Evolutionary conservation across 2,797 vertebrate genomes (phyloP).

Genomic region (Hydrocynus forskahlii): DNA sequence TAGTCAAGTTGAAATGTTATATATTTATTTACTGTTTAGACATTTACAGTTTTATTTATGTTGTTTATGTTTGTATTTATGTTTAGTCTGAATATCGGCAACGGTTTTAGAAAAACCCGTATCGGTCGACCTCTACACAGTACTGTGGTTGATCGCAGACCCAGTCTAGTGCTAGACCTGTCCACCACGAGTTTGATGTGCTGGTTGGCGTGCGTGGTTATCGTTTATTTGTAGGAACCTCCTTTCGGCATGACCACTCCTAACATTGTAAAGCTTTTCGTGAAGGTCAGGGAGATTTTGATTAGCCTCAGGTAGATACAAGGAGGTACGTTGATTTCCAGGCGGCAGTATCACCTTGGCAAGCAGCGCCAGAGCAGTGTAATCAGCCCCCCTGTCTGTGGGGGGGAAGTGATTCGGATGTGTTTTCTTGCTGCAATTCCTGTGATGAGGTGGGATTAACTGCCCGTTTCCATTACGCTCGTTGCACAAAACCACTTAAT

Average conservation of each 20-base stretch:
- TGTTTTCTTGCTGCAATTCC: background rate
- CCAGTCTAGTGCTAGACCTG: background rate
- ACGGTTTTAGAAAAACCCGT: background rate
- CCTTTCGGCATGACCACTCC: background rate
- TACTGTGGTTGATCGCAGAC: background rate
- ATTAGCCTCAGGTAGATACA: background rate
- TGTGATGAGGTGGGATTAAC: slow-evolving; percentile 1
- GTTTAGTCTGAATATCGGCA: too few species aligned
- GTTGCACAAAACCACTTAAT: background rate
- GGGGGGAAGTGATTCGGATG: background rate
- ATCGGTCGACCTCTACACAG: too few species aligned
- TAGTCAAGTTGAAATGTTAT: too few species aligned
- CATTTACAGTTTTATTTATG: too few species aligned
- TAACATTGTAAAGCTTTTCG: background rate
- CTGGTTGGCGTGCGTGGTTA: too few species aligned
- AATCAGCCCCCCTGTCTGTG: background rate
- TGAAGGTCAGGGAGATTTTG: background rate
- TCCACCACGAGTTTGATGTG: background rate
- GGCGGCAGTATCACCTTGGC: background rate
- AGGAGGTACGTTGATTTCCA: background rate
- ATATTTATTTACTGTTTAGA: too few species aligned
- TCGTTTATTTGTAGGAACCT: background rate
- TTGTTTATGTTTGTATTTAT: too few species aligned
- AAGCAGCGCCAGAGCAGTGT: background rate
- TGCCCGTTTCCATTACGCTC: slow-evolving; percentile 9